phyloP scores from a whole-genome alignment of 2,888 invertebrate genomes.

The Amblyjoppa fuscipennis region DNA sequence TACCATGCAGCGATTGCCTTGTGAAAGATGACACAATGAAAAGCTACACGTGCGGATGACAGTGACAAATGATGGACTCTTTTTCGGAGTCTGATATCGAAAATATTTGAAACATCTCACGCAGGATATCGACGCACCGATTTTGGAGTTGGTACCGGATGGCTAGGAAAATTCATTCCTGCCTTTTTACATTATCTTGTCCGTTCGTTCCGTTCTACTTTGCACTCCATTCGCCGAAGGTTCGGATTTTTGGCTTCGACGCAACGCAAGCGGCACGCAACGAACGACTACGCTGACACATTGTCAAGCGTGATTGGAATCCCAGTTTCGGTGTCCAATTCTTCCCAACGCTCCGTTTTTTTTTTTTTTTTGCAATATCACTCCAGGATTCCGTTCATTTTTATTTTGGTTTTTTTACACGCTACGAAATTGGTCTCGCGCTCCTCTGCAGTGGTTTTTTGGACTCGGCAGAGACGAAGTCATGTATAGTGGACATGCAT shows the following conservation, averaged over 20 bases:
- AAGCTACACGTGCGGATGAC: no score
- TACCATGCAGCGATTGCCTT: neutral
- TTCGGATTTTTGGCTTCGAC: constrained; percentile 56
- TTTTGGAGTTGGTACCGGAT: neutral
- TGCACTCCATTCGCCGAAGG: constrained; percentile 47
- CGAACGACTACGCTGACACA: constrained; percentile 53
- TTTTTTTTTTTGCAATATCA: constrained; percentile 42
- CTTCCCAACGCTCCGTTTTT: constrained; percentile 55
- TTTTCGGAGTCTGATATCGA: neutral
- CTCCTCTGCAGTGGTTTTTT: constrained; percentile 32
- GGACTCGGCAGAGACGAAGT: constrained; percentile 12
- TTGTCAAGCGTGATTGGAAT: constrained; percentile 78
- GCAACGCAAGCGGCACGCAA: constrained; percentile 38
- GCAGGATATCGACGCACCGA: neutral
- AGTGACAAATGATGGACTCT: no score
- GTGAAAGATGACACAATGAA: neutral
- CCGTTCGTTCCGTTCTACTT: constrained; percentile 27
- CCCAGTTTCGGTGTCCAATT: constrained; percentile 64
- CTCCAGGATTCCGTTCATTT: constrained; percentile 41
- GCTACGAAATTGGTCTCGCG: constrained; percentile 37
- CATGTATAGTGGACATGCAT: constrained; percentile 1
- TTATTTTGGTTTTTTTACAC: constrained; percentile 47
- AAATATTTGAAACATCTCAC: neutral
- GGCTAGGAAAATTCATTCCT: constrained; percentile 31
- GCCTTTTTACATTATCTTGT: constrained; percentile 26